phyloP scores from a whole-genome alignment of 2,797 vertebrate species.

The Sandelia bainsii region DNA sequence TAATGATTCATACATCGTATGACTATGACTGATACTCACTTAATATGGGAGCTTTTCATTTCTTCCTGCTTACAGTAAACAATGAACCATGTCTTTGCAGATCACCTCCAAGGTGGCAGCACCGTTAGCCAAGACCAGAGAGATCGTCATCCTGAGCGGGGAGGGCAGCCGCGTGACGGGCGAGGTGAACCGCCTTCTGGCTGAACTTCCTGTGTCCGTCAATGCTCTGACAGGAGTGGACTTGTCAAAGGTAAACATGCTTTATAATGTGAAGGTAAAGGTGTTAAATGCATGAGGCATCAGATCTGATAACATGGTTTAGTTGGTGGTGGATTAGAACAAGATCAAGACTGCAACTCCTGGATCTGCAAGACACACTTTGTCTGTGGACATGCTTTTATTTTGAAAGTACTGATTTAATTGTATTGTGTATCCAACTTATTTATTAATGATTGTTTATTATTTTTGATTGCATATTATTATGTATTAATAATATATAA shows the following conservation, averaged over 20 bases:
- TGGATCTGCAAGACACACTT: too few species aligned
- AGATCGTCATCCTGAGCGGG: conserved; percentile 94
- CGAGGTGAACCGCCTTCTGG: conserved; percentile 90
- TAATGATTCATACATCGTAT: conserved; percentile 2
- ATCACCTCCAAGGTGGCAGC: conserved; percentile 89
- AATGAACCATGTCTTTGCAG: conserved; percentile 68
- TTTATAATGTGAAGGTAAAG: neutral
- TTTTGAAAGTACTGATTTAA: too few species aligned
- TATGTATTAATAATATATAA: too few species aligned
- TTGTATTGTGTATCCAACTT: too few species aligned
- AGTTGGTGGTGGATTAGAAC: too few species aligned
- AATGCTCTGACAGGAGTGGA: conserved; percentile 94
- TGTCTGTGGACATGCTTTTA: too few species aligned
- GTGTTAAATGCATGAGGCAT: neutral
- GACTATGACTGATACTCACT: neutral
- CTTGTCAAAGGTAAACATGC: conserved; percentile 88
- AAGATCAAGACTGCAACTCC: too few species aligned
- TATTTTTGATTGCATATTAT: too few species aligned
- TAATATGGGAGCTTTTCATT: neutral
- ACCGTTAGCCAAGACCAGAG: conserved; percentile 90
- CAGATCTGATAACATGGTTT: too few species aligned
- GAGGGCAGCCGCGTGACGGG: conserved; percentile 85
- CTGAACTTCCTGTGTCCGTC: conserved; percentile 91
- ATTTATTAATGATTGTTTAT: too few species aligned
- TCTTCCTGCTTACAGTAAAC: conserved; percentile 11